A percentile compares a stretch with the other conserved stretches of the same genome.
These are phyloP conservation scores for Microdon myrmicae DNA, from an alignment of 2,888 invertebrate genomes.

Conservation along the genomic window DNA sequence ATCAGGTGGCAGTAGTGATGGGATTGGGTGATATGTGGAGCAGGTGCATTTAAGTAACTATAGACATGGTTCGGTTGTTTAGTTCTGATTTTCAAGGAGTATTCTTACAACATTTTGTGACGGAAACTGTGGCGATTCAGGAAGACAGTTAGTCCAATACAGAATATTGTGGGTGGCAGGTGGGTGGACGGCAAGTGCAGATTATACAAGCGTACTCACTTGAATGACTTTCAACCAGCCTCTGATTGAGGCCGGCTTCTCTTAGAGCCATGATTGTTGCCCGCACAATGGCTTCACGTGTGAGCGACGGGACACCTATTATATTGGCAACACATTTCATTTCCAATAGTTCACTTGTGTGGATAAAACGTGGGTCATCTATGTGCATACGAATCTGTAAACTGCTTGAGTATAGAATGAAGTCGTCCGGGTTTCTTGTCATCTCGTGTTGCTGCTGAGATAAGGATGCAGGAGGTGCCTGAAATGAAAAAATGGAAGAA, in stretches of 20 bases:
- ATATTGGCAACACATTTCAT: slow-evolving; percentile 64
- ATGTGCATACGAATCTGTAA: slow-evolving; percentile 65
- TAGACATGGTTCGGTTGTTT: slow-evolving; percentile 15
- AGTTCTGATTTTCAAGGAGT: background rate
- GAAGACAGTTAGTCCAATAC: background rate
- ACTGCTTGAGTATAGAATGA: slow-evolving; percentile 63
- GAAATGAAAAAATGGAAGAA: slow-evolving; percentile 13
- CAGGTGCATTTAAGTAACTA: slow-evolving; percentile 4
- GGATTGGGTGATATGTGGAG: slow-evolving; percentile 2
- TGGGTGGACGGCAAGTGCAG: slow-evolving; percentile 1
- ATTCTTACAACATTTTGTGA: slow-evolving; percentile 22
- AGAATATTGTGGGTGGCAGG: background rate
- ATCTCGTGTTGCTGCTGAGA: slow-evolving; percentile 66
- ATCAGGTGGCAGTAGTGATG: too few species aligned
- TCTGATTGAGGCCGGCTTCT: slow-evolving; percentile 65
- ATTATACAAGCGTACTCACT: too few species aligned
- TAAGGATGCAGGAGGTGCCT: slow-evolving; percentile 62
- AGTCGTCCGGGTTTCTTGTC: slow-evolving; percentile 63
- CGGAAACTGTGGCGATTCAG: background rate
- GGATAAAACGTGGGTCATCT: slow-evolving; percentile 64
- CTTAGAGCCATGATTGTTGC: slow-evolving; percentile 63
- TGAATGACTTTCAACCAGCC: slow-evolving; percentile 59
- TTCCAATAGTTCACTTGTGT: slow-evolving; percentile 62
- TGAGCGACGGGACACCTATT: slow-evolving; percentile 59
- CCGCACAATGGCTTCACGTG: slow-evolving; percentile 60